A percentile compares a stretch with the other conserved stretches of the same genome.
Evolutionary conservation across 2,113 vertebrate species (phyloP).

Genomic region (Pelusios castaneus): DNA sequence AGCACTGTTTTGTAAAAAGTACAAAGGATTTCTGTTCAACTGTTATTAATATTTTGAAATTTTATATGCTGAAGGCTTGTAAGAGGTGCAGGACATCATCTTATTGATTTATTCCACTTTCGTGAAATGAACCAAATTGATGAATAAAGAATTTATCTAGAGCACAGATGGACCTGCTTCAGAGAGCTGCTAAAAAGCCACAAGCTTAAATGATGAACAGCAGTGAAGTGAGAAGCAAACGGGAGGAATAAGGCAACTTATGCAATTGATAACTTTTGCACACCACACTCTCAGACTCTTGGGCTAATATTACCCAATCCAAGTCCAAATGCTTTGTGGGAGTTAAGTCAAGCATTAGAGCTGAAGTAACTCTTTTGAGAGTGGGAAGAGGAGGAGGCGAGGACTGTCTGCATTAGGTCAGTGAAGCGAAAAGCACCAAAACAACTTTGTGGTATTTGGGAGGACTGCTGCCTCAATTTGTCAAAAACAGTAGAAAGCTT

Average conservation of each 20-base stretch:
- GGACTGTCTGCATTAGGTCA: neutral
- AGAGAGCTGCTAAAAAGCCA: neutral
- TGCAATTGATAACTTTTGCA: neutral
- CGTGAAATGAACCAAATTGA: neutral
- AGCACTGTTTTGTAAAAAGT: neutral
- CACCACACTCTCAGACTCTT: neutral
- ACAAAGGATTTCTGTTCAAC: neutral
- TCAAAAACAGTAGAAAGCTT: neutral
- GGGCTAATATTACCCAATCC: neutral
- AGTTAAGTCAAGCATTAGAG: neutral
- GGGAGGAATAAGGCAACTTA: neutral
- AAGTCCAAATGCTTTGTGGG: neutral
- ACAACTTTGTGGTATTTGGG: neutral
- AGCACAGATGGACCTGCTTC: neutral
- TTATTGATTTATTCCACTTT: neutral
- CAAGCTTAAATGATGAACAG: neutral
- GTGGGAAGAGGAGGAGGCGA: neutral
- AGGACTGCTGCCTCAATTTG: neutral
- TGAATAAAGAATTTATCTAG: neutral
- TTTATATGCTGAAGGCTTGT: neutral
- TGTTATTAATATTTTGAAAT: neutral
- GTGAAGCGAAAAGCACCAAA: fast-evolving
- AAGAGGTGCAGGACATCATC: neutral
- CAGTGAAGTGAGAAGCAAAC: neutral
- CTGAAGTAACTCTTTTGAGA: neutral